Evolutionary conservation across 2,888 invertebrate species (phyloP).

Genomic region (Stenichneumon culpator): DNA sequence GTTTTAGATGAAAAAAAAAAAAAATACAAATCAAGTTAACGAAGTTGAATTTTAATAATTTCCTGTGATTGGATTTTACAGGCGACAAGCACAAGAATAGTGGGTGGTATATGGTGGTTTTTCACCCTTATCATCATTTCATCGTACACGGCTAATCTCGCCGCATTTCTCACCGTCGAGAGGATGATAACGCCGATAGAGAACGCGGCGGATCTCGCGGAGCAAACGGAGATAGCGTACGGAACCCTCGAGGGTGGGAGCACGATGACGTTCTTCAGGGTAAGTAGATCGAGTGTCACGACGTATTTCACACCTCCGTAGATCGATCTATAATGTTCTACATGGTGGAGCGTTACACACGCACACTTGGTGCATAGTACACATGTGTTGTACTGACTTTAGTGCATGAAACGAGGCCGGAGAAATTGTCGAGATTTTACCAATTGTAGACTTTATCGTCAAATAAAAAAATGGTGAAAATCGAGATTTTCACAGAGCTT

Average conservation of each 20-base stretch:
- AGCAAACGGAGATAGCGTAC: conserved; percentile 96
- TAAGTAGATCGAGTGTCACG: conserved; percentile 83
- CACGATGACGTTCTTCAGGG: conserved; percentile 99
- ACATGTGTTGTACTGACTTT: background rate
- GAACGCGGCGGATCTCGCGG: conserved; percentile 97
- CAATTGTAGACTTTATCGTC: too few relatives aligned
- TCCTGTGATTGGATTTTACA: conserved; percentile 80
- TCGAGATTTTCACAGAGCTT: too few relatives aligned
- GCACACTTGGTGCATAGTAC: background rate
- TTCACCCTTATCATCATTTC: conserved; percentile 99
- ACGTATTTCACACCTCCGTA: conserved; percentile 3
- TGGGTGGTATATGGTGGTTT: conserved; percentile 99
- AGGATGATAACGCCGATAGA: conserved; percentile 98
- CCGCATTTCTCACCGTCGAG: conserved; percentile 99
- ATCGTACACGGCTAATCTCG: conserved; percentile 99
- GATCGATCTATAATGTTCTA: background rate
- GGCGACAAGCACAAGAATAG: conserved; percentile 97
- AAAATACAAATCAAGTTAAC: background rate
- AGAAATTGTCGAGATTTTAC: too few relatives aligned
- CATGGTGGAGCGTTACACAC: background rate
- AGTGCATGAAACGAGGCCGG: background rate
- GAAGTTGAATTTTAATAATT: conserved; percentile 3
- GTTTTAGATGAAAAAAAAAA: background rate
- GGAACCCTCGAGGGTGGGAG: conserved; percentile 97
- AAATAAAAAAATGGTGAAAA: too few relatives aligned